Evolutionary conservation across 92 coral and sea anemone genomes (phyloP), one percentile per base, ranked within the genome.

Genomic region (Umimayanthus chanpuru): DNA sequence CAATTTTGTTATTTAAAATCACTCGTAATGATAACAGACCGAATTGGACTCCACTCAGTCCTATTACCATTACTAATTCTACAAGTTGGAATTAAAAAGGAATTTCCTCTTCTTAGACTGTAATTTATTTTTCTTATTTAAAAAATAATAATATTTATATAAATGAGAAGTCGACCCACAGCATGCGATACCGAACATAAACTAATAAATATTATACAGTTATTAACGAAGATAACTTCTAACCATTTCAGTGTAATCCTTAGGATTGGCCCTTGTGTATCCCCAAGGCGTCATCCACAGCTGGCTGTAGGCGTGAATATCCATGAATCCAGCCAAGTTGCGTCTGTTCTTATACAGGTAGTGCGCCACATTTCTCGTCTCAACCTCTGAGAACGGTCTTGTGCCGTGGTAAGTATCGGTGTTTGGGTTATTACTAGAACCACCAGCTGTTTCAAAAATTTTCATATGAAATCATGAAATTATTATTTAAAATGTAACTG

Each of bases 251-350:
- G 21, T 14, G 73, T 91, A 91, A n/a, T 90, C 94, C 0, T 74
- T 66, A 0, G 96, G 98, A 30, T 89, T 68, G 0, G 88, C 86
- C 72, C 18, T 89, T 29, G 91, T 90, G 82, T 88, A 94, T 0
- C 99, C 99, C 96, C 96, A 96, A 1, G 99, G 98, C 0, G 96
- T 96, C 99, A 96, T 92, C 99, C 99, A 96, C 23, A 96, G 89
- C 89, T 96, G 99, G 28, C 98, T 97, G 90, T 94, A 97, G 15
- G 99, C 99, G 85, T 97, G 98, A 71, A 97, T 95, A 41, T 97
- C 99, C 96, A 97, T 93, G 87, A 93, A 95, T 11, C 98, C 99
- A 26, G 92, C 92, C 43, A 97, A 91, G 38, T 73, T 88, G 16
- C 89, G 81, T 25, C 99, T 93, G 88, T 92, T 94, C 86, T 79